These are phyloP conservation scores for Harpagifer antarcticus DNA, from an alignment of 2,797 vertebrate species.

Conservation along the genomic window DNA sequence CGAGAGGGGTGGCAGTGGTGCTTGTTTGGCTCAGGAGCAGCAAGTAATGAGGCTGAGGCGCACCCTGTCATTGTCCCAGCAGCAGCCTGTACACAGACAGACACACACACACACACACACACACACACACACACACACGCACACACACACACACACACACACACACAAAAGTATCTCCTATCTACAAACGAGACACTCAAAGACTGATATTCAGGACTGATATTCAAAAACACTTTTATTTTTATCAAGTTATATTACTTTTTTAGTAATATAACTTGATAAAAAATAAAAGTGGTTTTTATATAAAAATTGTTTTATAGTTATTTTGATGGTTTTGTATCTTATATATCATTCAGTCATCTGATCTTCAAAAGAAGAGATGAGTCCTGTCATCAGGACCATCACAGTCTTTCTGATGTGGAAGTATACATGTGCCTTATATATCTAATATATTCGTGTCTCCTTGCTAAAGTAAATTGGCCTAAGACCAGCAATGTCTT, in stretches of 20 bases:
- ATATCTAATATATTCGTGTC: not conserved
- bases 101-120: too few relatives aligned
- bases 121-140: too few relatives aligned
- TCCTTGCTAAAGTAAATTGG: constrained; percentile 7
- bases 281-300: constrained; percentile 11
- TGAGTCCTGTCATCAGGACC: not conserved
- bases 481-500: constrained; percentile 21
- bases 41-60: constrained; percentile 87
- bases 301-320: constrained; percentile 7
- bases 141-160: too few relatives aligned
- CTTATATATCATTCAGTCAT: not conserved
- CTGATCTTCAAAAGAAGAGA: not conserved
- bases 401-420: not conserved
- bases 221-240: constrained; percentile 20
- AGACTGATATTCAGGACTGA: constrained; percentile 9
- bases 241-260: too few relatives aligned
- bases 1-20: constrained; percentile 81
- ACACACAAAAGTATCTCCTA: constrained; percentile 45
- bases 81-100: constrained; percentile 63
- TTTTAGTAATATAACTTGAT: constrained; percentile 14
- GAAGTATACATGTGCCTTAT: not conserved
- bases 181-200: constrained; percentile 63
- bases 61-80: constrained; percentile 85
- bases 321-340: too few relatives aligned
- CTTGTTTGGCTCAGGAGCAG: constrained; percentile 84